Evolutionary conservation across 2,888 invertebrate genomes (phyloP), one percentile per base, ranked within the genome.

Genomic region (Archips xylosteana): DNA sequence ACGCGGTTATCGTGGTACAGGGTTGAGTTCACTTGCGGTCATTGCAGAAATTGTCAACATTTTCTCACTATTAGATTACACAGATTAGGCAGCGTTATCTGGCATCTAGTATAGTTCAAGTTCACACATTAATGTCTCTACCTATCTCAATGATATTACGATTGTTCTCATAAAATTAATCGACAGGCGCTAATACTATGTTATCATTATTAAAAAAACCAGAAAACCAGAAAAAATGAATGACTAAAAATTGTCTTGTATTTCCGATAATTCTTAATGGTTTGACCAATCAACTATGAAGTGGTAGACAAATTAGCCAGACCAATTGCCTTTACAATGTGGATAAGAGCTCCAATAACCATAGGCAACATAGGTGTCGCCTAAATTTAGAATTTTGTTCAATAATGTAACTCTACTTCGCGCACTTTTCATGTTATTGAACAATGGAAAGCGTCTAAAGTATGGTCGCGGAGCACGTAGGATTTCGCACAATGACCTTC

Each of bases 151-250:
- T 49, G 4, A 5, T n/a, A 6, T 49, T n/a, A 49, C n/a, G 13
- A 49, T 49, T n/a, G 4, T n/a, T 49, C 13, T 49, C 45, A 45
- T 45, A 5, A 12, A 49, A 49, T n/a, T 49, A 49, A 5, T 49
- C n/a, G 0, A n/a, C 6, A 3, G n/a, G 49, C 49, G 49, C 49
- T 49, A n/a, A 49, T 13, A 49, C 2, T 49, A n/a, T n/a, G 49
- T 49, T 49, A 49, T 49, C 51, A 23, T 54, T 54, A 54, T 54
- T 6, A 15, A 8, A 54, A 54, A 6, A 54, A 54, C 9, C 15
- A 54, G 15, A 54, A 23, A 54, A 54, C 51, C 51, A 23, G 23
- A 54, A 54, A 54, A 54, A 54, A 23, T 54, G 15, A 54, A 54
- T 9, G 51, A 54, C 15, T 9, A 23, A 54, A 54, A 54, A 54